Base-by-base conservation (phyloP, 2,888 invertebrate species). In the Metalampra italica region DNA sequence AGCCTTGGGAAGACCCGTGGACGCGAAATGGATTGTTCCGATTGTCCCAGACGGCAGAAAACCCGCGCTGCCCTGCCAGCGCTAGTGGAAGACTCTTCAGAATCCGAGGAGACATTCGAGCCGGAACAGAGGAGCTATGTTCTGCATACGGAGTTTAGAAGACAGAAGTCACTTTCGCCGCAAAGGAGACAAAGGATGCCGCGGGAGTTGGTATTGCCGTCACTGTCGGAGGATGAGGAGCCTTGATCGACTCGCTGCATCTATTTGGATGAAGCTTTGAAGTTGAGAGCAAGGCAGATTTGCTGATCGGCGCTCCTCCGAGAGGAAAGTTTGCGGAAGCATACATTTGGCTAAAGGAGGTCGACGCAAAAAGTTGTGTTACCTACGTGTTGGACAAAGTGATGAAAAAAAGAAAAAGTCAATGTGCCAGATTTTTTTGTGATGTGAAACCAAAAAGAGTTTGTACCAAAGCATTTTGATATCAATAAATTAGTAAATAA, bases 211-310 rank as follows among this genome's bases (percentile, higher is more conserved):
- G 86, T 79, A 7, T 76, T 89, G 54, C 88, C 88, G 0, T 88
- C 88, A 11, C 72, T 89, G 9, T 89, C 88, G 3, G 88, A 89
- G 50, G 88, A 89, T 29, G 88, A 89, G 62, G 88, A 89, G 71
- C 88, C 88, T 66, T 89, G 88, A 89, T 72, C 69, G 49, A 44
- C 43, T 52, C 36, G 56, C 54, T 54, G 44, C 43, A 49, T 54
- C 52, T 56, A 59, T 58, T 66, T 76, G 76, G 78, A 80, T 75
- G 82, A 84, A 83, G 84, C 68, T 68, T 66, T 67, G 70, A 74
- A 64, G 75, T 73, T 66, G 37, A 66, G 66, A 62, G 68, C 70
- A 65, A 69, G 66, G 64, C 66, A 66, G 65, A 65, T 39, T 39
- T n/a, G 39, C n/a, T 37, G 12, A 22, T 30, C 30, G 9, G 15